Base-by-base conservation (phyloP, 2,888 invertebrate genomes). In the Chrysina gloriosa region DNA sequence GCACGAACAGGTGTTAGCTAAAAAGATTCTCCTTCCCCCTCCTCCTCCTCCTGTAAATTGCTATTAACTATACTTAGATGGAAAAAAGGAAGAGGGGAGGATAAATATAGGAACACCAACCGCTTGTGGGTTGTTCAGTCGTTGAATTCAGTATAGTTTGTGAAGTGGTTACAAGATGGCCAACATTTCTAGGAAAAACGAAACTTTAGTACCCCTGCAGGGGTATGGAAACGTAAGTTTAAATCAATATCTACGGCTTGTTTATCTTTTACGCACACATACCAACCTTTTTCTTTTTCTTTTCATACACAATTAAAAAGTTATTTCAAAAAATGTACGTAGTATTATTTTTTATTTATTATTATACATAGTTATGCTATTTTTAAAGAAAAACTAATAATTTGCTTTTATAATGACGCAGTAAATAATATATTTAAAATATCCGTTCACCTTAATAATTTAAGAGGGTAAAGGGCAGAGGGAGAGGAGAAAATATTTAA, bases 161-260 rank as follows among this genome's bases (percentile, higher is more conserved):
- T 61, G 42, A 61, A 29, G 58, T 61, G 65, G 11, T 27, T 52
- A 52, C 47, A 67, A 34, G 47, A 67, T 67, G 66, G 66, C 66
- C 23, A 56, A 65, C 27, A 58, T 67, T 61, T 48, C 56, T 36
- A 61, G 68, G 50, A 68, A 63, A 68, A 68, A 64, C 42, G 68
- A 68, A 56, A 68, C 63, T 47, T 36, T 68, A 16, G 63, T 63
- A 29, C 68, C 68, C 27, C 63, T 68, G 14, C 68, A 68, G 42
- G 68, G 68, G 68, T 67, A 61, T 19, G 42, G 58, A 11, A 67
- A 67, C 25, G 66, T 67, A 67, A 67, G 66, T 67, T 67, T 36
- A 27, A 39, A 58, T 58, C 39, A 39, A 56, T 39, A 56, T 11
- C 21, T 45, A 45, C 21, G 3, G 2, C 11, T 27, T 27, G 23